Evolutionary conservation across 2,113 vertebrate species (phyloP).

Genomic region (Crotalus tigris): DNA sequence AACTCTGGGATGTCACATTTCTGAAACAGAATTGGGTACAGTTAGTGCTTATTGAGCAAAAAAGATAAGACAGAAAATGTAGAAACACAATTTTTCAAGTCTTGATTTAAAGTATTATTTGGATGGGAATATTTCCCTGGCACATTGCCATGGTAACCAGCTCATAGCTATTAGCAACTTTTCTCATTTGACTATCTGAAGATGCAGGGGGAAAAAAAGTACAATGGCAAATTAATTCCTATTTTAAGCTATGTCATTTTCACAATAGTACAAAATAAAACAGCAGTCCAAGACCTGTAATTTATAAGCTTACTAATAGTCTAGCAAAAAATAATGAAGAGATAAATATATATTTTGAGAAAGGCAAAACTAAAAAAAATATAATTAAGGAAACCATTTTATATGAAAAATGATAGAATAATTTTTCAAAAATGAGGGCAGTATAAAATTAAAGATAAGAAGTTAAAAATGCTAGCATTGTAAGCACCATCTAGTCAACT

Average conservation of each 20-base stretch:
- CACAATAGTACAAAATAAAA: conserved; percentile 7
- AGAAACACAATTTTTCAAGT: background rate
- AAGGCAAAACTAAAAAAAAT: background rate
- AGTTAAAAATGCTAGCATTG: background rate
- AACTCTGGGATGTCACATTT: background rate
- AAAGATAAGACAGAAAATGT: background rate
- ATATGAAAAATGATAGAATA: background rate
- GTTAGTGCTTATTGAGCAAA: background rate
- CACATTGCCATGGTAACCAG: conserved; percentile 16
- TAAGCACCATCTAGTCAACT: background rate
- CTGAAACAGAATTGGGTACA: background rate
- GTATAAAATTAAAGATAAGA: background rate
- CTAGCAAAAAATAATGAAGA: conserved; percentile 7
- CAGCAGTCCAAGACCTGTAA: background rate
- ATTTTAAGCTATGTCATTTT: background rate
- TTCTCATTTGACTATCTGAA: background rate
- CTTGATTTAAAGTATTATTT: conserved; percentile 17
- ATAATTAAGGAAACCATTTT: background rate
- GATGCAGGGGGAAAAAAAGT: background rate
- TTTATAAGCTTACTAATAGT: conserved; percentile 9
- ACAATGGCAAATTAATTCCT: conserved; percentile 22
- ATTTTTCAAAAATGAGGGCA: background rate
- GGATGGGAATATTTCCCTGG: conserved; percentile 1
- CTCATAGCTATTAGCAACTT: conserved; percentile 11
- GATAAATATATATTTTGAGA: background rate